phyloP scores from a whole-genome alignment of 1,140 invertebrate genomes.

The Anoplophora glabripennis region DNA sequence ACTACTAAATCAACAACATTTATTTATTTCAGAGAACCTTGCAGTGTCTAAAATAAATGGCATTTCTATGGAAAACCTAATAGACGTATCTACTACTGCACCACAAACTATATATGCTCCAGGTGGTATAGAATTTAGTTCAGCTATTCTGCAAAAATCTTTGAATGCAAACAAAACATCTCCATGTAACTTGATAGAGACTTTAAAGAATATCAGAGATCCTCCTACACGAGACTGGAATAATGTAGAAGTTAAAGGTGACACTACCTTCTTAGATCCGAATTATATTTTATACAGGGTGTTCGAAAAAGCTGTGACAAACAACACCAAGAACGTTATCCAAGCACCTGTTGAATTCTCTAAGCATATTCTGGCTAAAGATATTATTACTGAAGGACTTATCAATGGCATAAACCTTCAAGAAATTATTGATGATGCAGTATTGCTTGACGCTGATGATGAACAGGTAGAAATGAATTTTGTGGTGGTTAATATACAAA shows the following conservation, averaged over 20 bases:
- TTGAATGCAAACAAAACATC: slow-evolving; percentile 20
- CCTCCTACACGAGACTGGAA: slow-evolving; percentile 27
- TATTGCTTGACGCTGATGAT: slow-evolving; percentile 30
- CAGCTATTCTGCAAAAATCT: slow-evolving; percentile 23
- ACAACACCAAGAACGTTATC: slow-evolving; percentile 22
- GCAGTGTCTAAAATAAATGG: slow-evolving; percentile 37
- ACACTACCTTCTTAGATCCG: slow-evolving; percentile 30
- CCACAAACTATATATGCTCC: slow-evolving; percentile 26
- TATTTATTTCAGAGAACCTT: slow-evolving; percentile 36
- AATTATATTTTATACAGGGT: slow-evolving; percentile 24
- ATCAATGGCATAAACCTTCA: slow-evolving; percentile 38
- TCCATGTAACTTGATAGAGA: slow-evolving; percentile 30
- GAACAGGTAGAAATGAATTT: slow-evolving; percentile 26
- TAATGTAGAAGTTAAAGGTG: slow-evolving; percentile 25
- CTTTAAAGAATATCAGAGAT: slow-evolving; percentile 27
- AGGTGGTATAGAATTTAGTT: slow-evolving; percentile 23
- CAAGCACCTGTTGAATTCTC: slow-evolving; percentile 25
- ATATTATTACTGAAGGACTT: slow-evolving; percentile 23
- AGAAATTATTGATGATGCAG: slow-evolving; percentile 37
- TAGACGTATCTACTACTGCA: slow-evolving; percentile 27
- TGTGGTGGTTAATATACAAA: not conserved
- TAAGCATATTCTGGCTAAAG: slow-evolving; percentile 25
- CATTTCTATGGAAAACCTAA: slow-evolving; percentile 26
- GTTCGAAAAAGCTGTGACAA: slow-evolving; percentile 33
- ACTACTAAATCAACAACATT: slow-evolving; percentile 4